Percentiles rank a stretch among this genome's conserved stretches.
Evolutionary conservation across 1,140 invertebrate species (phyloP).

Genomic region (Camponotus vicinus): DNA sequence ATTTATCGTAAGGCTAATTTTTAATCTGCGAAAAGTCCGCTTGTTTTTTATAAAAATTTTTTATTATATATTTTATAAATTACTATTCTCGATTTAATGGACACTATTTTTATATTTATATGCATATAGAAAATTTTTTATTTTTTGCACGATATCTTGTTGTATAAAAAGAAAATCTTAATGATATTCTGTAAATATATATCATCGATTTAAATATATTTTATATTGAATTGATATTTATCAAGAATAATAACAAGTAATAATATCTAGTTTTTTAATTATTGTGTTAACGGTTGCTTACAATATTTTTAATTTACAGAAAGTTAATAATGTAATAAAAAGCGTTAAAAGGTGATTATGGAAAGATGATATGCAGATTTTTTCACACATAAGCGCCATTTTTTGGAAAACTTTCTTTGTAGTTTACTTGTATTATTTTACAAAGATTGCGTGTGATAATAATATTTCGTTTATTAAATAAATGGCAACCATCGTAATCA

Average conservation of each 20-base stretch:
- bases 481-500: no score
- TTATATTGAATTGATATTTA: neutral
- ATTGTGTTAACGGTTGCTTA: conserved; percentile 3
- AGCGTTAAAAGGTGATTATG: neutral
- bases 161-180: neutral
- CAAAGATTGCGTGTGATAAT: neutral
- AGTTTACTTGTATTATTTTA: neutral
- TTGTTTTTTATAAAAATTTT: no score
- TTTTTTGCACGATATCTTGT: neutral
- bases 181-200: conserved; percentile 63
- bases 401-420: conserved; percentile 3
- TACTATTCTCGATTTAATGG: no score
- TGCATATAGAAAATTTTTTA: neutral
- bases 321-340: neutral
- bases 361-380: conserved; percentile 18
- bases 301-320: conserved; percentile 21
- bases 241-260: neutral
- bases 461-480: neutral
- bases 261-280: neutral
- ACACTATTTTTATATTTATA: conserved; percentile 33
- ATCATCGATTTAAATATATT: conserved; percentile 12
- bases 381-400: neutral
- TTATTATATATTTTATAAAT: no score
- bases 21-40: no score
- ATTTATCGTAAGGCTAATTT: no score